Base-by-base conservation (phyloP, 1,140 invertebrate species). In the Cotesia typhae region DNA sequence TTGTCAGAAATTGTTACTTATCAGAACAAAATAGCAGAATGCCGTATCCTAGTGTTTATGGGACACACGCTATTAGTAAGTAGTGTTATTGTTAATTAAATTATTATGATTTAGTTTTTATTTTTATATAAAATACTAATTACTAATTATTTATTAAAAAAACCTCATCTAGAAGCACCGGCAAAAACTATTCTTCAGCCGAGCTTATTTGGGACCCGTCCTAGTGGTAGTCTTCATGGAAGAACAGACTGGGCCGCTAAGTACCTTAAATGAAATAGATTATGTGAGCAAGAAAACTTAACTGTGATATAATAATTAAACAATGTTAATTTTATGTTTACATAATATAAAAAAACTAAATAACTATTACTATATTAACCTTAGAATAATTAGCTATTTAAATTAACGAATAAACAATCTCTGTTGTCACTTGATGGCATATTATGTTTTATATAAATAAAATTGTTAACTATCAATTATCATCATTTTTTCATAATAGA, bases 241-340 rank as follows among this genome's bases (percentile, higher is more conserved):
- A 81, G 89, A 66, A 90, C 88, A 28, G 90, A 92, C 76, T 91
- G 90, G 90, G 88, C 89, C 59, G 89, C 90, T 4, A 92, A 92
- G 86, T 92, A 89, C 60, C 78, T 84, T 9, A 86, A 86, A 81
- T 85, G 78, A 85, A 76, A 35, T 9, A n/a, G 17, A 12, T 47
- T 17, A 37, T 38, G 7, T 9, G 4, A 60, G n/a, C 6, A 52
- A 4, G 17, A 55, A 53, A 69, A 28, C 17, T 55, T 51, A 59
- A 28, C 41, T 28, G 10, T 28, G 28, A 61, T 35, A 61, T 28
- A 28, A 28, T 28, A 28, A 28, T 28, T 28, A 28, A 28, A 28
- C 28, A 28, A 28, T 28, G 28, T 28, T 28, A 28, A 28, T 28
- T 28, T 28, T 28, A 28, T 28, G 28, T 28, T 28, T 28, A 28